Conservation (phyloP, 2,797 vertebrate genomes). For the Takifugu rubripes region DNA sequence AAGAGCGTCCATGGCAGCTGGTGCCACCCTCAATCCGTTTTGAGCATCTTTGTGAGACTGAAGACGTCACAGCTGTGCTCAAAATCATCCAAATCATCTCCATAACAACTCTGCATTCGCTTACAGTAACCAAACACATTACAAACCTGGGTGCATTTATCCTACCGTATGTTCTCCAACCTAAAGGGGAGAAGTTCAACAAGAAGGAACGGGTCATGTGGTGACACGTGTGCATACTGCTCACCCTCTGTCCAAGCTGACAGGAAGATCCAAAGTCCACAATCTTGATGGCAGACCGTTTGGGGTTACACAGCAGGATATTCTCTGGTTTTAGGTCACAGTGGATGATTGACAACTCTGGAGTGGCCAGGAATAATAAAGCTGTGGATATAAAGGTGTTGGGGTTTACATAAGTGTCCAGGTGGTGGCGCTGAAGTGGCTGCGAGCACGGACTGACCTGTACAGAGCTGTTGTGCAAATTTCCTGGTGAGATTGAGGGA, state of each 20-base stretch:
- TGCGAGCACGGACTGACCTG: slow-evolving; percentile 54
- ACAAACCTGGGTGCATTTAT: background rate
- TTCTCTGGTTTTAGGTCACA: slow-evolving; percentile 95
- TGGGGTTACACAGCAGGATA: slow-evolving; percentile 92
- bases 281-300: slow-evolving; percentile 91
- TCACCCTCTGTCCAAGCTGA: slow-evolving; percentile 88
- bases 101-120: too few relatives aligned
- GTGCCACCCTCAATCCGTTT: too few relatives aligned
- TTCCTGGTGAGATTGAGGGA: slow-evolving; percentile 92
- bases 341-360: slow-evolving; percentile 93
- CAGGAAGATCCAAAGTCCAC: slow-evolving; percentile 92
- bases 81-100: too few relatives aligned
- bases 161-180: background rate
- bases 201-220: too few relatives aligned
- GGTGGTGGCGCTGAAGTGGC: too few relatives aligned
- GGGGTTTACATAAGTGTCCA: too few relatives aligned
- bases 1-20: too few relatives aligned
- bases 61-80: too few relatives aligned
- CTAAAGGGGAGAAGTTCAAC: too few relatives aligned
- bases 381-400: slow-evolving; percentile 51
- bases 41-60: too few relatives aligned
- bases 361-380: slow-evolving; percentile 89
- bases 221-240: slow-evolving; percentile 7
- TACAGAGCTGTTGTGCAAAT: slow-evolving; percentile 92
- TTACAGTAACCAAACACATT: too few relatives aligned